phyloP scores from a whole-genome alignment of 2,113 vertebrate genomes.

The Sitta europaea region DNA sequence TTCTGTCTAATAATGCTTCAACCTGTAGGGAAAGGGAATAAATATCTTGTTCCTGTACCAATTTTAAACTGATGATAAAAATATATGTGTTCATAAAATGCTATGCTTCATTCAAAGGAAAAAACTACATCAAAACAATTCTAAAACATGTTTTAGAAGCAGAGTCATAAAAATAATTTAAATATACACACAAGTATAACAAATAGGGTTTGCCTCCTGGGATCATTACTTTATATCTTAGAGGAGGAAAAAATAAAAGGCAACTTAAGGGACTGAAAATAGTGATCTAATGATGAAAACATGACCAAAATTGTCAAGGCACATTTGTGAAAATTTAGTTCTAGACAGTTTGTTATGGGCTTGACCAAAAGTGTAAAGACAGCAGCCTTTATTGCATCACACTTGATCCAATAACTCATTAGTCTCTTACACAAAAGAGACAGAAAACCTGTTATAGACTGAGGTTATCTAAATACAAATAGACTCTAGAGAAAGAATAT shows the following conservation, averaged over 20 bases:
- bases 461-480: neutral
- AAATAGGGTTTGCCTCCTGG: neutral
- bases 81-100: neutral
- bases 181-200: neutral
- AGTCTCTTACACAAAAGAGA: neutral
- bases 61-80: neutral
- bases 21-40: neutral
- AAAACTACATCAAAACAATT: neutral
- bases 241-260: accelerated
- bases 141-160: neutral
- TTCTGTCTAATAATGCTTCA: neutral
- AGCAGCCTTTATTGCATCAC: neutral
- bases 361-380: neutral
- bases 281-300: neutral
- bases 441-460: neutral
- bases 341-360: neutral
- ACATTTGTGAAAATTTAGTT: neutral
- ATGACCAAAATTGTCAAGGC: neutral
- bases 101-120: neutral
- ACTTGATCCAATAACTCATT: neutral
- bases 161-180: neutral
- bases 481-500: neutral
- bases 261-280: neutral
- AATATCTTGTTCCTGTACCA: neutral
- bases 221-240: neutral